Conservation (phyloP, 2,888 invertebrate genomes). For the Leptothorax acervorum region DNA sequence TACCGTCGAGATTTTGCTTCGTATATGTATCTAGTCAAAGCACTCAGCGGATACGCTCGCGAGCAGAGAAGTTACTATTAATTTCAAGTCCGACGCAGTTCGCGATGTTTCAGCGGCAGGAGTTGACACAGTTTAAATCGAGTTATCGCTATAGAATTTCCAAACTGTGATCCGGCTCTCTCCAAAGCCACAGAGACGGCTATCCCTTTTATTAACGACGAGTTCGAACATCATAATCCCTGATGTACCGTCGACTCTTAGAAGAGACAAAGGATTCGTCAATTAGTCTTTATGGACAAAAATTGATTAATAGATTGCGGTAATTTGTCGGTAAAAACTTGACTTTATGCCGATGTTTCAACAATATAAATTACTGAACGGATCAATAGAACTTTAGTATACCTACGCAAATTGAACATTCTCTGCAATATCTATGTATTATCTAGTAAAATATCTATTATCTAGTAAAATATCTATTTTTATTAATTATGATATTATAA, state of each 20-base stretch:
- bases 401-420: not conserved
- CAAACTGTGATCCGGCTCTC: slow-evolving; percentile 56
- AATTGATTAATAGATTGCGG: not conserved
- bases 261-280: not conserved
- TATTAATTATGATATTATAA: slow-evolving; percentile 17
- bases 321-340: not conserved
- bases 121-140: slow-evolving; percentile 64
- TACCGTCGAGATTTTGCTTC: slow-evolving; percentile 56
- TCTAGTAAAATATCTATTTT: not conserved
- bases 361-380: slow-evolving; percentile 3
- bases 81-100: slow-evolving; percentile 63
- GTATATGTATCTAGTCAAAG: slow-evolving; percentile 56
- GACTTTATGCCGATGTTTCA: not conserved
- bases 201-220: slow-evolving; percentile 36
- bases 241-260: not conserved
- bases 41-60: slow-evolving; percentile 57
- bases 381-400: not conserved
- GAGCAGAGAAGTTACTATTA: slow-evolving; percentile 70
- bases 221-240: slow-evolving; percentile 11
- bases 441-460: not conserved
- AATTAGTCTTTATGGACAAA: not conserved
- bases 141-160: slow-evolving; percentile 65
- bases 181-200: slow-evolving; percentile 24
- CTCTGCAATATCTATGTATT: no score
- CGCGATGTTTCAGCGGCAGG: slow-evolving; percentile 65